Conservation (phyloP, 2,888 invertebrate species). For the Blastobasis adustella region DNA sequence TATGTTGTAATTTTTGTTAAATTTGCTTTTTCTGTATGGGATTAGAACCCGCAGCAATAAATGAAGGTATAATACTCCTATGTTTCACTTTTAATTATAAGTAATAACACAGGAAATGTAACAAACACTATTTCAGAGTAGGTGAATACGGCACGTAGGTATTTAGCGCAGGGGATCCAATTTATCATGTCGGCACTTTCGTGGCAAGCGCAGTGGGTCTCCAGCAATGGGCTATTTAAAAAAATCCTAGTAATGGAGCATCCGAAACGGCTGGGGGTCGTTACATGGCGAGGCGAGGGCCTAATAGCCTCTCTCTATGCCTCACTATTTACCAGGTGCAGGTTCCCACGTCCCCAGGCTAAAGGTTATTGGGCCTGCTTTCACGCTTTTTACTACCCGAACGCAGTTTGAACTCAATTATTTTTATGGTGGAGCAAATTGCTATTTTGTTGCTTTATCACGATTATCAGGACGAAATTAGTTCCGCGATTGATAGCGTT, state of each 20-base stretch:
- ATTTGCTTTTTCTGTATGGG: no score
- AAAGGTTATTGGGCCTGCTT: conserved; percentile 71
- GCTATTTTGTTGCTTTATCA: conserved; percentile 74
- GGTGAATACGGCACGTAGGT: no score
- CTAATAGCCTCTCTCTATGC: conserved; percentile 51
- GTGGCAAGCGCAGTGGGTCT: conserved; percentile 2
- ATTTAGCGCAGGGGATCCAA: background rate
- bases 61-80: no score
- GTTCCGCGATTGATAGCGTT: conserved; percentile 59
- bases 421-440: conserved; percentile 71
- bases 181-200: conserved; percentile 1
- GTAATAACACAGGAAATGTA: no score
- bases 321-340: conserved; percentile 62
- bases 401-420: conserved; percentile 75
- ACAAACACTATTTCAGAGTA: no score
- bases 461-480: conserved; percentile 68
- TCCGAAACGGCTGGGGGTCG: conserved; percentile 46
- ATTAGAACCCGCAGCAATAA: no score
- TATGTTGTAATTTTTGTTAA: no score
- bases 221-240: conserved; percentile 28
- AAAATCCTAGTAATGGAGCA: conserved; percentile 43
- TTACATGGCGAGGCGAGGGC: conserved; percentile 55
- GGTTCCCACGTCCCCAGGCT: conserved; percentile 61
- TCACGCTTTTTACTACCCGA: conserved; percentile 72
- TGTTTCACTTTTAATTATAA: no score